These are phyloP conservation scores for Caenorhabditis uteleia DNA, from an alignment of 2,888 invertebrate genomes.

Conservation along the genomic window DNA sequence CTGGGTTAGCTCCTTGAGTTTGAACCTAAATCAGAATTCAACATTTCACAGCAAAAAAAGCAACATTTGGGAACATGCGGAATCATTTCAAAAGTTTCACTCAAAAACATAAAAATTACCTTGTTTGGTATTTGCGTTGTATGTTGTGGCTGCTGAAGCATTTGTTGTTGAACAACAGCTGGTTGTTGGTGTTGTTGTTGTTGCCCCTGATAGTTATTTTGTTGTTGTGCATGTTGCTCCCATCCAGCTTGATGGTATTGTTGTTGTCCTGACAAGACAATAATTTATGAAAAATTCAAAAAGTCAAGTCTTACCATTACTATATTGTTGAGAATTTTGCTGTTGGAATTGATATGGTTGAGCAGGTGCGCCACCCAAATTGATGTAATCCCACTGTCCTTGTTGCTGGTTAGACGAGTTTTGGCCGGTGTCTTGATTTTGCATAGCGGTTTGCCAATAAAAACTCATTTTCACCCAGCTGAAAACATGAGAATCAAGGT, in stretches of 20 bases:
- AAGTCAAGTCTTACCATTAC: conserved; percentile 2
- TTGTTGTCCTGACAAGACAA: neutral
- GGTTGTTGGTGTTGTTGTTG: conserved; percentile 12
- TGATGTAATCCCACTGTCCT: conserved; percentile 47
- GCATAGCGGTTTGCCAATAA: conserved; percentile 36
- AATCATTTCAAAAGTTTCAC: too few relatives aligned
- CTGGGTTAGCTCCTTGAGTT: too few relatives aligned
- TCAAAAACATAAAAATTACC: too few relatives aligned
- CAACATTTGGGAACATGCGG: too few relatives aligned
- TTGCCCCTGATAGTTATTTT: conserved; percentile 4
- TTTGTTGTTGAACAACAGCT: too few relatives aligned
- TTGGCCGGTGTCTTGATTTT: conserved; percentile 26
- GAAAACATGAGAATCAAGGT: too few relatives aligned
- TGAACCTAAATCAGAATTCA: too few relatives aligned
- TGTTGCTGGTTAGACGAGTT: conserved; percentile 16
- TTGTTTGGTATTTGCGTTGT: too few relatives aligned
- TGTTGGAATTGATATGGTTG: conserved; percentile 36
- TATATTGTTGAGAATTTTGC: conserved; percentile 5
- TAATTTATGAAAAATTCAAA: neutral
- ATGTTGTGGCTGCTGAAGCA: too few relatives aligned
- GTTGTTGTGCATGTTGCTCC: conserved; percentile 11
- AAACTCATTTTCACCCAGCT: conserved; percentile 35
- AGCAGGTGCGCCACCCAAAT: conserved; percentile 37
- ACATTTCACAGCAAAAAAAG: too few relatives aligned
- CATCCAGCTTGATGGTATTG: too few relatives aligned